These are phyloP conservation scores for Acrossocheilus wenchowensis DNA, from an alignment of 2,797 vertebrate genomes.

Conservation along the genomic window DNA sequence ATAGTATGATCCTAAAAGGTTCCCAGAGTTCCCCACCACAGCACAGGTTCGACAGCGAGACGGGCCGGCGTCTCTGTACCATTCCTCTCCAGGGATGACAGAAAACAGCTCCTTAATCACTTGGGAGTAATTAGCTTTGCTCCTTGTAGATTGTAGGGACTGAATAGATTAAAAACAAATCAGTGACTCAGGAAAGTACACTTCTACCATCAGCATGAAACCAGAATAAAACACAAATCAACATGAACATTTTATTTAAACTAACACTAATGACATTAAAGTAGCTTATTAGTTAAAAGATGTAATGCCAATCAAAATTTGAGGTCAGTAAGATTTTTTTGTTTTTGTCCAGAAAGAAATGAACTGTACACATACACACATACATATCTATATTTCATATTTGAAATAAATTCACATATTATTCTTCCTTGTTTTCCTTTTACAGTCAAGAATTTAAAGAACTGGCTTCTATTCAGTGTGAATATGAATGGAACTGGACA, in stretches of 20 bases:
- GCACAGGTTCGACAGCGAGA: constrained; percentile 74
- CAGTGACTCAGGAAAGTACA: neutral
- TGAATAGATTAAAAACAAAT: neutral
- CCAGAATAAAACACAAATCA: neutral
- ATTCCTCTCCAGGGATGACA: constrained; percentile 67
- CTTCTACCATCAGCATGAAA: neutral
- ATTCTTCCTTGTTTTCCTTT: neutral
- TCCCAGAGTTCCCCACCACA: constrained; percentile 82
- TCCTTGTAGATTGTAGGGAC: neutral
- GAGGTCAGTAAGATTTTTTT: neutral
- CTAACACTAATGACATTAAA: neutral
- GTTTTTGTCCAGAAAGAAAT: neutral
- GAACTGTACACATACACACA: neutral
- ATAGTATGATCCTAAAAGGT: constrained; percentile 66
- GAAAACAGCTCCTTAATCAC: constrained; percentile 73
- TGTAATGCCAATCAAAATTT: neutral
- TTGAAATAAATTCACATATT: neutral
- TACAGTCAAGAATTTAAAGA: neutral
- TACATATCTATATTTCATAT: neutral
- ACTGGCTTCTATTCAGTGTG: neutral
- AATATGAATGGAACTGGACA: neutral
- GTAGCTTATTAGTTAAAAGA: neutral
- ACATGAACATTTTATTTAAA: neutral
- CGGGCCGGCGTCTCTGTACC: constrained; percentile 55
- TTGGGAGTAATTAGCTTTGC: constrained; percentile 15